These are phyloP conservation scores for Rhabdomys dilectus DNA, from an alignment of 2,113 vertebrate genomes.

Conservation along the genomic window DNA sequence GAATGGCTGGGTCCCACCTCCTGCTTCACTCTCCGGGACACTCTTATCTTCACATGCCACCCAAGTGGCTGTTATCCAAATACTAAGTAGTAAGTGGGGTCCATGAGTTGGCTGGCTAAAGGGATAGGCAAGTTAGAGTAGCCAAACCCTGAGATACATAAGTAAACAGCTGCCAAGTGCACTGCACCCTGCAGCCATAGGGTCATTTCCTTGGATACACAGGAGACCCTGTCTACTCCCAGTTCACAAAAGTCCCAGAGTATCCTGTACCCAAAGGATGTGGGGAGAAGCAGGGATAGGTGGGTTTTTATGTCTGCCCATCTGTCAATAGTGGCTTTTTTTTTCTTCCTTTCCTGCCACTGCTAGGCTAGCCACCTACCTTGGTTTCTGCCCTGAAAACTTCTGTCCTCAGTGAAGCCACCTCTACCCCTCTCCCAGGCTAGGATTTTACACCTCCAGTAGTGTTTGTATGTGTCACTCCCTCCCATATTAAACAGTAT, in stretches of 20 bases:
- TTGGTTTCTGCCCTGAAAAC: neutral
- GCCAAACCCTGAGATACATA: neutral
- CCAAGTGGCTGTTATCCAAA: neutral
- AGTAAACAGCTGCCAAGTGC: neutral
- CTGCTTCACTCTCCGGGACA: neutral
- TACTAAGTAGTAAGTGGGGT: neutral
- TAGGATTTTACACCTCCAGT: neutral
- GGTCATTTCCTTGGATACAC: neutral
- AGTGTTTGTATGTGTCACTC: neutral
- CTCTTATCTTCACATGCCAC: neutral
- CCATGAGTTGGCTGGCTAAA: neutral
- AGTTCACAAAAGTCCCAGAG: neutral
- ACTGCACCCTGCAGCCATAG: too few species aligned
- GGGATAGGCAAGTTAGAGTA: neutral
- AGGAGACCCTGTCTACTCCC: neutral
- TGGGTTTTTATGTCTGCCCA: neutral
- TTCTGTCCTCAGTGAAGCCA: neutral
- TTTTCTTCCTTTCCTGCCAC: neutral
- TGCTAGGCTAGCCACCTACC: neutral
- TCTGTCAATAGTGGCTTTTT: neutral
- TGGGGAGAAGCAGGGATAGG: neutral
- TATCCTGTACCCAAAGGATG: neutral
- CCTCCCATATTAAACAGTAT: neutral
- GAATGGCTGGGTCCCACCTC: neutral
- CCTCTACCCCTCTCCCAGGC: neutral